Conservation (phyloP, 2,113 vertebrate species). For the Epinephelus lanceolatus region DNA sequence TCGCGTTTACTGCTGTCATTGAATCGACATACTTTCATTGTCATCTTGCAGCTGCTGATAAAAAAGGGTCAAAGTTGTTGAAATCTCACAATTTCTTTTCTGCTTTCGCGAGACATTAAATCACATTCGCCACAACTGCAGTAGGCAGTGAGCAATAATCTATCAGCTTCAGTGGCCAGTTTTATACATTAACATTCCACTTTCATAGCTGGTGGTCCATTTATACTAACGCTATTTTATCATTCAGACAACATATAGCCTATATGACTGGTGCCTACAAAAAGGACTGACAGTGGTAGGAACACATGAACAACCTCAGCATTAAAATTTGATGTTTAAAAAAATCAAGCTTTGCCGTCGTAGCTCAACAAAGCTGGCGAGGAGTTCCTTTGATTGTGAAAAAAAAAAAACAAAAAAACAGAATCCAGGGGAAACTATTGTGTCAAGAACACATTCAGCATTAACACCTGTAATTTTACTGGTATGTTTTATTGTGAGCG, state of each 20-base stretch:
- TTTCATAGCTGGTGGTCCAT: not conserved
- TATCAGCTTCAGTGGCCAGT: not conserved
- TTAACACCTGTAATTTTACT: constrained; percentile 24
- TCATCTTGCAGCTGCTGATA: not conserved
- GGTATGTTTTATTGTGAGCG: constrained; percentile 10
- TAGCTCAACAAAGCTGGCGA: not conserved
- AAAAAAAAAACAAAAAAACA: not conserved
- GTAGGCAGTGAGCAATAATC: not conserved
- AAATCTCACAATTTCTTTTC: not conserved
- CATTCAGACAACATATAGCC: not conserved
- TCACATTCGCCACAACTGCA: not conserved
- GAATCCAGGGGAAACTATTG: not conserved
- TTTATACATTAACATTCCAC: no score
- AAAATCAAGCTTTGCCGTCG: not conserved
- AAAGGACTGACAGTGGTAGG: no score
- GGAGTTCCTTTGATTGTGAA: constrained; percentile 19
- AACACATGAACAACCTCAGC: not conserved
- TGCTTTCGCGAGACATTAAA: not conserved
- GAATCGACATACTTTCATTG: not conserved
- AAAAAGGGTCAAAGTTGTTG: not conserved
- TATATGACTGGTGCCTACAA: no score
- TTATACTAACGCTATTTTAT: not conserved
- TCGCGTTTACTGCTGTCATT: not conserved
- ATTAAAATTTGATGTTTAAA: not conserved
- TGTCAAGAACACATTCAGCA: not conserved